Percentiles rank a stretch among this genome's conserved stretches.
Evolutionary conservation across 2,888 invertebrate species (phyloP).

Genomic region (Criorhina ranunculi): DNA sequence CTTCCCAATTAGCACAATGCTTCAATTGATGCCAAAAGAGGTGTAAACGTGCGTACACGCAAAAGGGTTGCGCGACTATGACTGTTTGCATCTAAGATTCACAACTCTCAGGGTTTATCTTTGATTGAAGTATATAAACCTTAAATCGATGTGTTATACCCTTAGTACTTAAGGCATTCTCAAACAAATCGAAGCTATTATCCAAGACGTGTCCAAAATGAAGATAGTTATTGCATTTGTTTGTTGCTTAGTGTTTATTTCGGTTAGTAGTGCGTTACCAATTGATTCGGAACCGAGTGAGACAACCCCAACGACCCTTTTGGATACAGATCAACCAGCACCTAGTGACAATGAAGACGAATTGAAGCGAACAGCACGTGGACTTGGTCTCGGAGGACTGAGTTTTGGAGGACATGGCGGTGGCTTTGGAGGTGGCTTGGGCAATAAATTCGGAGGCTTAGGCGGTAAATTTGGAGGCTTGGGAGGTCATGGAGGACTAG

Average conservation of each 20-base stretch:
- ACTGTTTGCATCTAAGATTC: slow-evolving; percentile 20
- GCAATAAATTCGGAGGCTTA: slow-evolving; percentile 41
- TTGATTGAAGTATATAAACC: slow-evolving; percentile 25
- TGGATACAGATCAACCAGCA: slow-evolving; percentile 77
- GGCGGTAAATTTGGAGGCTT: slow-evolving; percentile 77
- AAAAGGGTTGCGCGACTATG: slow-evolving; percentile 23
- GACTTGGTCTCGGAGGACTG: slow-evolving; percentile 40
- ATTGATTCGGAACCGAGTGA: slow-evolving; percentile 19
- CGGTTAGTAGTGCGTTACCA: slow-evolving; percentile 18
- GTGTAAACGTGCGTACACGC: slow-evolving; percentile 21
- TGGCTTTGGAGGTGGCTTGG: slow-evolving; percentile 56
- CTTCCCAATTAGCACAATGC: slow-evolving; percentile 21
- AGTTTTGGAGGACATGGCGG: slow-evolving; percentile 8
- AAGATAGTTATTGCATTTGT: slow-evolving; percentile 39
- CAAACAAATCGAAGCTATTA: background rate
- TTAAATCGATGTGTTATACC: slow-evolving; percentile 5
- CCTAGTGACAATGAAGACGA: slow-evolving; percentile 50
- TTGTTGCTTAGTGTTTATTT: slow-evolving; percentile 75
- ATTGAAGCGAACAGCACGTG: slow-evolving; percentile 78
- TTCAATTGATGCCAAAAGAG: slow-evolving; percentile 15
- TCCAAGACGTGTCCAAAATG: background rate
- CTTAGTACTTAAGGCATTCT: slow-evolving; percentile 14
- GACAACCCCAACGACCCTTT: slow-evolving; percentile 77
- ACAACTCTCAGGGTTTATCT: slow-evolving; percentile 15
- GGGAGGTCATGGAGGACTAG: slow-evolving; percentile 26